Conservation (phyloP, 2,113 vertebrate species). For the western clawed frog (Xenopus tropicalis) region UCB_Xtro_10.0 CM004448.2:91294001-91294500, state of each 20-base stretch:
- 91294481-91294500: no score
- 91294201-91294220: constrained; percentile 30
- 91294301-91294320: constrained; percentile 31
- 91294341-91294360: constrained; percentile 34
- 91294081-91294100: no score
- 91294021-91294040: no score
- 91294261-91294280: constrained; percentile 35
- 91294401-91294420: neutral
- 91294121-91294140: neutral
- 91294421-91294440: neutral
- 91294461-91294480: no score
- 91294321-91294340: constrained; percentile 33
- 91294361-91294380: neutral
- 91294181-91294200: neutral
- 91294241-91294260: constrained; percentile 31
- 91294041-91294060: no score
- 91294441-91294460: no score
- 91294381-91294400: neutral
- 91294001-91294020: no score
- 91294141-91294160: neutral
- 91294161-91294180: neutral
- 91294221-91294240: constrained; percentile 21
- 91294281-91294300: constrained; percentile 37
- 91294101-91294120: no score
- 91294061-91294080: no score